Evolutionary conservation across 2,113 vertebrate genomes (phyloP), one percentile per base, ranked within the genome.

Genomic region (Oceanodroma tethys): DNA sequence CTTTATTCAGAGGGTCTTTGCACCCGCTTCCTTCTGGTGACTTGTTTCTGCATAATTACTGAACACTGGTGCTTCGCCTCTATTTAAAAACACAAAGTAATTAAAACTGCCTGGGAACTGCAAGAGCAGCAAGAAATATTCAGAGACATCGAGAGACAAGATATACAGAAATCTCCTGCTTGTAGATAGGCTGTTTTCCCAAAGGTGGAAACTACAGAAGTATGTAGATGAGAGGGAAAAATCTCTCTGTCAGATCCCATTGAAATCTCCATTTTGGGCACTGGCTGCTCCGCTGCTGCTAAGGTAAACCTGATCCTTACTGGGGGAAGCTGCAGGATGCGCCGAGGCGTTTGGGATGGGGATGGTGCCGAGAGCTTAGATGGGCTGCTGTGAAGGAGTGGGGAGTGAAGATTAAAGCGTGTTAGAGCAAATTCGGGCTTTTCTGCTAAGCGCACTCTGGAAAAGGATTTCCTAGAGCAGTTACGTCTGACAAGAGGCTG

Each of bases 241-340:
- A 90, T 62, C 70, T 79, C 68, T 58, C 59, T 83, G 27, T 75
- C 95, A 90, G 82, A 81, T 82, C 81, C 95, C 94, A 59, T 40
- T 96, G 94, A 97, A 93, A 96, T 91, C 97, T 97, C 94, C 91
- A 72, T 91, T 94, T 88, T 90, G 88, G 76, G 90, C 91, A 94
- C 91, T 32, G 80, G 80, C 59, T 11, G 75, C 85, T 96, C 93
- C 70, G 8, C 95, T 79, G 90, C 96, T 97, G 67, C 95, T 97
- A 97, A 98, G 97, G 95, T 97, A 98, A 98, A 98, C 25, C 45
- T 67, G 78, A 80, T 97, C 86, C 87, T 97, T 91, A 29, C 80
- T 7, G 25, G 93, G 78, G 95, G 43, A 21, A 89, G 89, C 76
- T 84, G 45, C 72, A 74, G 83, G 85, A 86, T 2, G 40, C 7